Evolutionary conservation across 1,140 invertebrate species (phyloP).

Genomic region (Drosophila seguyi): DNA sequence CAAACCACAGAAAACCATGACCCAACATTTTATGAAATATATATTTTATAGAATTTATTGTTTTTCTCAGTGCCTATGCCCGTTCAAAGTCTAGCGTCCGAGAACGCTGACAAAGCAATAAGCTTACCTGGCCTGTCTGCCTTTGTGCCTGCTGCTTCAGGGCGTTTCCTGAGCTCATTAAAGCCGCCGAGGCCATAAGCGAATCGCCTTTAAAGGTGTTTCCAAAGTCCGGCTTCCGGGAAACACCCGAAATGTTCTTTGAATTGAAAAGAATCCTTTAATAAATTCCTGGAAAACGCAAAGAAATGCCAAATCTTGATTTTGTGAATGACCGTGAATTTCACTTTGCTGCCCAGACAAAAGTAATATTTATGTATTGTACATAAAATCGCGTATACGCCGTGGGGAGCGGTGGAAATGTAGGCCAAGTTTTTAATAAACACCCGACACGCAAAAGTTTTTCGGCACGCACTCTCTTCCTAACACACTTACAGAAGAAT

Average conservation of each 20-base stretch:
- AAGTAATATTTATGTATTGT: conserved; percentile 52
- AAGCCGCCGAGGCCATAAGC: conserved; percentile 15
- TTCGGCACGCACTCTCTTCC: conserved; percentile 41
- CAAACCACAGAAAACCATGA: neutral
- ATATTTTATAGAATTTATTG: neutral
- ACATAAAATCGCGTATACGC: conserved; percentile 33
- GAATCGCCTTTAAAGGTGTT: conserved; percentile 35
- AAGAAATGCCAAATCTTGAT: conserved; percentile 2
- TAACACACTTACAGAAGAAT: conserved; percentile 61
- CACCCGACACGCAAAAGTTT: conserved; percentile 68
- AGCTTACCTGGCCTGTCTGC: neutral
- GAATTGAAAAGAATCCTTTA: neutral
- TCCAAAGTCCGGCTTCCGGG: neutral
- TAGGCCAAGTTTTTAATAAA: conserved; percentile 80
- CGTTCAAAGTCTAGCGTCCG: conserved; percentile 1
- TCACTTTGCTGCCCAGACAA: conserved; percentile 53
- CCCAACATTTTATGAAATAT: neutral
- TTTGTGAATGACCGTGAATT: conserved; percentile 50
- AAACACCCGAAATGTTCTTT: neutral
- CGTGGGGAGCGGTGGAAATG: conserved; percentile 14
- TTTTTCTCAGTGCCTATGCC: conserved; percentile 16
- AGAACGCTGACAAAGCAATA: conserved; percentile 24
- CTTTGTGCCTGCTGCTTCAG: neutral
- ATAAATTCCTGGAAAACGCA: conserved; percentile 10
- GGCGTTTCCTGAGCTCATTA: conserved; percentile 38